These are phyloP conservation scores for Stomorhina lunata DNA, from an alignment of 2,888 invertebrate species.

Conservation along the genomic window DNA sequence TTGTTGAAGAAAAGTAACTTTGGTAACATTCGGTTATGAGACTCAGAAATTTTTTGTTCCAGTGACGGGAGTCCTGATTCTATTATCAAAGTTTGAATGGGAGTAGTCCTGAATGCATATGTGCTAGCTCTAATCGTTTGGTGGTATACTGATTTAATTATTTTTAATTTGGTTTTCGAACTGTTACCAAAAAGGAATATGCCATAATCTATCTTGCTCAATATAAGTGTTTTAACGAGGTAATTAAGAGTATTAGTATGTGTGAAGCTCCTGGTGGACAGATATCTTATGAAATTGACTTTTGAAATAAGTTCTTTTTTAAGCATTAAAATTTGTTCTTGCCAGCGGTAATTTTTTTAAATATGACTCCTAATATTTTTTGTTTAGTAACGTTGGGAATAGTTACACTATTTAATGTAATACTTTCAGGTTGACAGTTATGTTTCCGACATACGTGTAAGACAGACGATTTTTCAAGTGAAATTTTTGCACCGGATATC, in stretches of 20 bases:
- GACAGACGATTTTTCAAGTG: neutral
- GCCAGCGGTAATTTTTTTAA: constrained; percentile 16
- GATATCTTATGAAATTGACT: neutral
- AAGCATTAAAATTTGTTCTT: constrained; percentile 4
- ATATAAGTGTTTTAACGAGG: neutral
- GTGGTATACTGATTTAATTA: neutral
- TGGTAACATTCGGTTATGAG: neutral
- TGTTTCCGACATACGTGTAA: constrained; percentile 18
- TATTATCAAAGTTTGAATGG: neutral
- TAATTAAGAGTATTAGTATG: neutral
- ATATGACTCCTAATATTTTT: constrained; percentile 6
- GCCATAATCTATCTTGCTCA: constrained; percentile 18
- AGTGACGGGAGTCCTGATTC: constrained; percentile 12
- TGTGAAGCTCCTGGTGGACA: neutral
- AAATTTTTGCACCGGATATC: constrained; percentile 33
- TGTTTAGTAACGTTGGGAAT: neutral
- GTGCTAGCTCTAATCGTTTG: neutral
- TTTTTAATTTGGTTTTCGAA: neutral
- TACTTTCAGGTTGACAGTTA: neutral
- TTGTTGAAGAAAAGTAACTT: neutral
- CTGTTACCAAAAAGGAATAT: constrained; percentile 6
- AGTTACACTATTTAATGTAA: neutral
- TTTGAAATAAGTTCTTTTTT: constrained; percentile 8
- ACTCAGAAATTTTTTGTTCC: neutral
- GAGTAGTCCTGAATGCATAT: constrained; percentile 11